phyloP scores from a whole-genome alignment of 2,113 vertebrate species.

The Proteles cristata region DNA sequence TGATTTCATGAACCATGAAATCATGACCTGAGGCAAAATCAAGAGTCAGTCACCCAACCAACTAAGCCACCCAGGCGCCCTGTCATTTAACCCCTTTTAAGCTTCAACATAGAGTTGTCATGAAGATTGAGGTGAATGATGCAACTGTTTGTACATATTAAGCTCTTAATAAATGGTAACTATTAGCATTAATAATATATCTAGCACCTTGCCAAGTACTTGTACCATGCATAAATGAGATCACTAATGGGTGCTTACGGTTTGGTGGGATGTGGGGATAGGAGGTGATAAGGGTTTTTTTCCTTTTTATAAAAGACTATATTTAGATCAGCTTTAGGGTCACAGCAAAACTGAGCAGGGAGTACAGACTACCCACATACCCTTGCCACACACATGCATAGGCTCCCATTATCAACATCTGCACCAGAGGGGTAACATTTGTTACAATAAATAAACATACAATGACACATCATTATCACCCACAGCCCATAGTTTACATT shows the following conservation, averaged over 20 bases:
- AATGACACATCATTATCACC: not conserved
- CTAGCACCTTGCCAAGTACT: not conserved
- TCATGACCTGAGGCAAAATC: too few relatives aligned
- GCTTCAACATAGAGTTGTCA: not conserved
- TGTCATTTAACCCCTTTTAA: not conserved
- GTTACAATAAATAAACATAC: not conserved
- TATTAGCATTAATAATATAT: slow-evolving; percentile 17
- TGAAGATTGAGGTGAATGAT: not conserved
- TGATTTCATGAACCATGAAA: too few relatives aligned
- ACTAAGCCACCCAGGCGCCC: too few relatives aligned
- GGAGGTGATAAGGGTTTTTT: not conserved
- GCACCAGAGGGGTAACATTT: not conserved
- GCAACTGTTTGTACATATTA: not conserved
- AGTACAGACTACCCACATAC: not conserved
- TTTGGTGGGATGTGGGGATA: too few relatives aligned
- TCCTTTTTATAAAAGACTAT: not conserved
- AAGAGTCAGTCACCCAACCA: too few relatives aligned
- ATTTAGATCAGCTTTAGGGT: slow-evolving; percentile 2
- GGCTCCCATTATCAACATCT: not conserved
- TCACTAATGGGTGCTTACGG: not conserved
- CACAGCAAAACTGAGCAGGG: not conserved
- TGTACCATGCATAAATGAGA: not conserved
- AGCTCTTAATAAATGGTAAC: not conserved
- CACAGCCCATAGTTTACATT: not conserved
- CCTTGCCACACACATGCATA: not conserved